Evolutionary conservation across 2,797 vertebrate species (phyloP).

Genomic region (Eupleurogrammus muticus): DNA sequence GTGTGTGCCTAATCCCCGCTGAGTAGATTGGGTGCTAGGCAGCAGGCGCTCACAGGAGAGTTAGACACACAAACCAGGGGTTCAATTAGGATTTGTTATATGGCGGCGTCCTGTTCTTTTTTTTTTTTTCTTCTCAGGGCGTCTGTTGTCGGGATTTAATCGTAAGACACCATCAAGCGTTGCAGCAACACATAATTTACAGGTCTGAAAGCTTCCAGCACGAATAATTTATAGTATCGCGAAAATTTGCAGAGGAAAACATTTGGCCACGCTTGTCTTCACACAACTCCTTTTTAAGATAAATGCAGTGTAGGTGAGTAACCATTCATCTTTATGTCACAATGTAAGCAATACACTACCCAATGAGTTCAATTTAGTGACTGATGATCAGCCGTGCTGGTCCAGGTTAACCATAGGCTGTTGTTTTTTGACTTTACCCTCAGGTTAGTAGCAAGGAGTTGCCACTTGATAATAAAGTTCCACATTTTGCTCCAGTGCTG

Average conservation of each 20-base stretch:
- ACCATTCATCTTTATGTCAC: neutral
- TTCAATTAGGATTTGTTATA: conserved; percentile 44
- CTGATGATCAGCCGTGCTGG: neutral
- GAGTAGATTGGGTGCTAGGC: conserved; percentile 81
- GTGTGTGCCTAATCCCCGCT: conserved; percentile 79
- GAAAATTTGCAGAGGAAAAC: conserved; percentile 3
- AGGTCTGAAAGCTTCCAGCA: neutral
- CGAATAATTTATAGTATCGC: conserved; percentile 10
- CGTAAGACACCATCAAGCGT: conserved; percentile 5
- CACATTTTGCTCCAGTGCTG: no score
- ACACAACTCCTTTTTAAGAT: conserved; percentile 1
- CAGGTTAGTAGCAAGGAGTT: no score
- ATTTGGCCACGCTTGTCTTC: conserved; percentile 12
- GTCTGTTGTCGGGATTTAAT: conserved; percentile 7
- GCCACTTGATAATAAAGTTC: no score
- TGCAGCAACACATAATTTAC: neutral
- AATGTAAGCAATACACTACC: neutral
- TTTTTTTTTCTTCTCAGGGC: conserved; percentile 1
- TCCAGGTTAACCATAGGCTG: neutral
- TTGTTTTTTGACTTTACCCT: no score
- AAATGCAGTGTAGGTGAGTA: conserved; percentile 12
- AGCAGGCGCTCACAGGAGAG: conserved; percentile 76
- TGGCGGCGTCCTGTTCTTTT: conserved; percentile 13
- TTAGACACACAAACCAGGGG: conserved; percentile 61
- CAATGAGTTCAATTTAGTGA: neutral